A percentile compares a stretch with the other conserved stretches of the same genome.
Conservation (phyloP, 2,888 invertebrate species). For the Agriotes lineatus region DNA sequence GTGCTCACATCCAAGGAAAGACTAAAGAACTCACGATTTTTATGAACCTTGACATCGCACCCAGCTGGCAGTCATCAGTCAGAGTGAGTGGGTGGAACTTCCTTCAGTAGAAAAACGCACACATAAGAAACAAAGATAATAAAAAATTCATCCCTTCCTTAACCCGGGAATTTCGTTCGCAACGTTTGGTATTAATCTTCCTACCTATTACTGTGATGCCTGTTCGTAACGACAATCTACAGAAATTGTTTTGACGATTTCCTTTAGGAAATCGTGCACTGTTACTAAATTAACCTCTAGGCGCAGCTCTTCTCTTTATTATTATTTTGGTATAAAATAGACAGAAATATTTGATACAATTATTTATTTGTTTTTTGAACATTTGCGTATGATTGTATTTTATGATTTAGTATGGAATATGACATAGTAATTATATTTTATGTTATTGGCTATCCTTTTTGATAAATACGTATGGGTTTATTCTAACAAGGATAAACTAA, state of each 20-base stretch:
- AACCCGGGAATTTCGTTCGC: conserved; percentile 13
- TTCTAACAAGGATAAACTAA: too few relatives aligned
- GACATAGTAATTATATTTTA: too few relatives aligned
- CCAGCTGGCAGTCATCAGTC: conserved; percentile 50
- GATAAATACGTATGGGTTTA: too few relatives aligned
- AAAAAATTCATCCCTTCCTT: conserved; percentile 31
- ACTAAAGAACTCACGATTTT: conserved; percentile 44
- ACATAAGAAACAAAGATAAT: conserved; percentile 34
- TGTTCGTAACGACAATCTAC: not conserved
- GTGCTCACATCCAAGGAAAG: conserved; percentile 32
- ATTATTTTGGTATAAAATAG: too few relatives aligned
- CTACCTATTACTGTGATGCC: conserved; percentile 3
- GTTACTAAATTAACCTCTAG: too few relatives aligned
- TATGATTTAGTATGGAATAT: too few relatives aligned
- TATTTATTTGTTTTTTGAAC: too few relatives aligned
- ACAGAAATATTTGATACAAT: too few relatives aligned
- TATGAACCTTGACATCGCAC: conserved; percentile 49
- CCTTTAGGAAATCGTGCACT: too few relatives aligned
- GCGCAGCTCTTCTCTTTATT: too few relatives aligned
- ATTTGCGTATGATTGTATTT: too few relatives aligned
- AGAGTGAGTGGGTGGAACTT: conserved; percentile 41
- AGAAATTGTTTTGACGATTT: not conserved
- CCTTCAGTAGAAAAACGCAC: conserved; percentile 27
- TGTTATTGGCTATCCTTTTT: too few relatives aligned
- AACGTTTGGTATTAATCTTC: conserved; percentile 17